These are phyloP conservation scores for Phlogophora meticulosa DNA, from an alignment of 2,888 invertebrate genomes.

Conservation along the genomic window DNA sequence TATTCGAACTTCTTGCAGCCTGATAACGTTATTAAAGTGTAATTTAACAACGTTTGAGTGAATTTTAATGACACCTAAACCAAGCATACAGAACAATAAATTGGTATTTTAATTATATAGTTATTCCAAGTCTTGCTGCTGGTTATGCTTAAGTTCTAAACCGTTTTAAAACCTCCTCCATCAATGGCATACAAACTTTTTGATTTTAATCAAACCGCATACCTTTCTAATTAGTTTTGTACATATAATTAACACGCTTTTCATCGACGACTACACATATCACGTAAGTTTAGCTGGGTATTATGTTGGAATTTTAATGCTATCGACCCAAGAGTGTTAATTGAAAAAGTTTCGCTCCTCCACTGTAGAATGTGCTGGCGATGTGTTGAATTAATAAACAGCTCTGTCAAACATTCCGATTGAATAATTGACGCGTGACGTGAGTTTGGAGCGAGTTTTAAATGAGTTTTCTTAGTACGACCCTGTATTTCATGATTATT, in stretches of 20 bases:
- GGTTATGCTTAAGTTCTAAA: neutral
- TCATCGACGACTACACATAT: conserved; percentile 67
- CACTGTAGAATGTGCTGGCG: conserved; percentile 76
- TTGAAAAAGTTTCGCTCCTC: conserved; percentile 86
- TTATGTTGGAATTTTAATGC: conserved; percentile 86
- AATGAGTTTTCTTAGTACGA: conserved; percentile 73
- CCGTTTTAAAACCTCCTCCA: neutral
- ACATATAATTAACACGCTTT: conserved; percentile 65
- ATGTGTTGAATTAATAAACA: conserved; percentile 86
- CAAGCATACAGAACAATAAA: too few species aligned
- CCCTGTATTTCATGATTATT: conserved; percentile 59
- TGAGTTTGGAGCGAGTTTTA: conserved; percentile 70
- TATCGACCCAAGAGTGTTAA: conserved; percentile 83
- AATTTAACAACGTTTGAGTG: too few species aligned
- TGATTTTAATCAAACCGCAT: conserved; percentile 18
- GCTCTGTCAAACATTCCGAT: conserved; percentile 80
- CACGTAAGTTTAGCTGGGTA: conserved; percentile 74
- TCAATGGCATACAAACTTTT: conserved; percentile 13
- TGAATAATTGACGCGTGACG: conserved; percentile 81
- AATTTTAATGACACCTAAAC: too few species aligned
- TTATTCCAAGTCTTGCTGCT: neutral
- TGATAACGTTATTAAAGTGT: too few species aligned
- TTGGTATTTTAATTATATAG: too few species aligned
- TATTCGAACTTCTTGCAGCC: too few species aligned
- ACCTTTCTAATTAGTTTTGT: conserved; percentile 51